Percentiles rank a stretch among this genome's conserved stretches.
These are phyloP conservation scores for Volucella bombylans DNA, from an alignment of 2,888 invertebrate genomes.

Conservation along the genomic window DNA sequence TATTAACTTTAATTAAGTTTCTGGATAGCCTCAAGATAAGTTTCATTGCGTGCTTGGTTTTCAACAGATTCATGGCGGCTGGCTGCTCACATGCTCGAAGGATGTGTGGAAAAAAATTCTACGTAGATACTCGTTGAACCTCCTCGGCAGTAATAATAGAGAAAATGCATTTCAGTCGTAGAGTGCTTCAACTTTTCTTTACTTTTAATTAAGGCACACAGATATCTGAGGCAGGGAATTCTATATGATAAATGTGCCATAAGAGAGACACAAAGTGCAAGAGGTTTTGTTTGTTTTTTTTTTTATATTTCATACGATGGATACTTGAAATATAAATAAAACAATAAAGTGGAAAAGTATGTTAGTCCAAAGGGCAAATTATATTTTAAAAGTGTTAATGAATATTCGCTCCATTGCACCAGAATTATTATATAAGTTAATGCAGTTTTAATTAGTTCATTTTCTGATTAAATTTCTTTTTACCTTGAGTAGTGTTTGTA, in stretches of 20 bases:
- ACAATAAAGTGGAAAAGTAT: no score
- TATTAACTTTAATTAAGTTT: constrained; percentile 72
- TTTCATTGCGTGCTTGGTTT: constrained; percentile 52
- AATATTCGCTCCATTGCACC: no score
- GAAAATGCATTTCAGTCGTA: constrained; percentile 32
- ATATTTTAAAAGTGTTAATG: no score
- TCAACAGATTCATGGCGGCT: neutral
- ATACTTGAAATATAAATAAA: no score
- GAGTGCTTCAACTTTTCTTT: constrained; percentile 37
- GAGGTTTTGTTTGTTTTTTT: no score
- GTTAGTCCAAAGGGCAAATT: no score
- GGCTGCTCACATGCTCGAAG: neutral
- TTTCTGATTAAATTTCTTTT: no score
- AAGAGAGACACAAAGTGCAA: no score
- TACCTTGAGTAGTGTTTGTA: no score
- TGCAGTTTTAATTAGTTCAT: no score
- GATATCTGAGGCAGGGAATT: neutral
- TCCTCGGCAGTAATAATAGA: constrained; percentile 2
- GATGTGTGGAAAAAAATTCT: neutral
- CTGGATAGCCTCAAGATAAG: constrained; percentile 46
- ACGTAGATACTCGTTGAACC: constrained; percentile 4
- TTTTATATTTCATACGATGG: no score
- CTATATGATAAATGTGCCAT: neutral
- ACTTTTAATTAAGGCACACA: constrained; percentile 48
- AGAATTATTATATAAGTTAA: no score